Evolutionary conservation across 2,113 vertebrate species (phyloP).

Genomic region (Amia ocellicauda): DNA sequence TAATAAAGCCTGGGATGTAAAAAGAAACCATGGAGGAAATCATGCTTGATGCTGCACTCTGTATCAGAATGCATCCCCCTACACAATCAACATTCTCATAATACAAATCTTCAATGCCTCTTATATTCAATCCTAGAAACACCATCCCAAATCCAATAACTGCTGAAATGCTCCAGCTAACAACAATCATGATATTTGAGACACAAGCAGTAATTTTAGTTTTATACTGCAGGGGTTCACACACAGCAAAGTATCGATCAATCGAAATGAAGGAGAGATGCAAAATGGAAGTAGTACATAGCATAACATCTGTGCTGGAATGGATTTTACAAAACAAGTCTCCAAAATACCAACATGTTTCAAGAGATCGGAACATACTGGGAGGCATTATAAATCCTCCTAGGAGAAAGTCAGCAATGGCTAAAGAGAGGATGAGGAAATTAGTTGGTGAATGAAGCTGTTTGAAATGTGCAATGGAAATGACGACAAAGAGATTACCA

Average conservation of each 20-base stretch:
- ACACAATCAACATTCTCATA: background rate
- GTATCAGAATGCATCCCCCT: background rate
- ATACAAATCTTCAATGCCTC: background rate
- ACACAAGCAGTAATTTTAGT: constrained; percentile 5
- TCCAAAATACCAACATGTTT: constrained; percentile 9
- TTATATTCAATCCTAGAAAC: background rate
- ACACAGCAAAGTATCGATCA: constrained; percentile 6
- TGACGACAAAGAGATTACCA: constrained; percentile 3
- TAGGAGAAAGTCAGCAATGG: background rate
- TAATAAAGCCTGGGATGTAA: constrained; percentile 7
- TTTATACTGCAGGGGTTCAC: background rate
- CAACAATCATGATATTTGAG: background rate
- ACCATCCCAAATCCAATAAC: constrained; percentile 6
- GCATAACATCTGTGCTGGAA: background rate
- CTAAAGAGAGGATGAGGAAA: constrained; percentile 3
- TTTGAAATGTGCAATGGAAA: constrained; percentile 5
- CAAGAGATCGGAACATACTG: background rate
- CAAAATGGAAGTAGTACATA: constrained; percentile 3
- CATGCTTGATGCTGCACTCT: background rate
- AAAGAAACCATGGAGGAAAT: background rate
- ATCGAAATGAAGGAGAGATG: constrained; percentile 10
- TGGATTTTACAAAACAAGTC: constrained; percentile 7
- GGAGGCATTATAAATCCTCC: constrained; percentile 11
- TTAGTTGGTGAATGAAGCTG: constrained; percentile 12
- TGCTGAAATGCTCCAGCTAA: constrained; percentile 1